Evolutionary conservation across 2,888 invertebrate genomes (phyloP).

Genomic region (Calameuta filiformis): DNA sequence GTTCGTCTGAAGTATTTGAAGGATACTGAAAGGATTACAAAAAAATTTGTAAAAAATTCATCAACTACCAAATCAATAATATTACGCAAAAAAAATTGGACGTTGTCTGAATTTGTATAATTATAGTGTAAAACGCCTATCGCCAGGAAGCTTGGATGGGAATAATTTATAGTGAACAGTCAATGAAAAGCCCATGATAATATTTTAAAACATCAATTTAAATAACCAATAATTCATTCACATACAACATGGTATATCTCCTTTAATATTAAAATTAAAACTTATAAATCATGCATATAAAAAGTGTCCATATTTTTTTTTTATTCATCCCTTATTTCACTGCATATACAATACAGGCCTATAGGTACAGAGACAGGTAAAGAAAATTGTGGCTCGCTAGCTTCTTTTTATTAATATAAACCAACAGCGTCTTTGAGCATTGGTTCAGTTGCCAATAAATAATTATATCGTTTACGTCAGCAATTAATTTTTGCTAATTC

Average conservation of each 20-base stretch:
- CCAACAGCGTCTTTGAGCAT: slow-evolving; percentile 52
- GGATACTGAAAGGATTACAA: no score
- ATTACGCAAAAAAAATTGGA: no score
- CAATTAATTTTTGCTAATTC: slow-evolving; percentile 36
- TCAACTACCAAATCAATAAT: no score
- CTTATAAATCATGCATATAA: slow-evolving; percentile 42
- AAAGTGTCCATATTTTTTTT: slow-evolving; percentile 41
- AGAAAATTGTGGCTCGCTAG: slow-evolving; percentile 36
- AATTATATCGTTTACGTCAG: slow-evolving; percentile 22
- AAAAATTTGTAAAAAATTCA: no score
- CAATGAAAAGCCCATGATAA: slow-evolving; percentile 18
- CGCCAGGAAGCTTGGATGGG: no score
- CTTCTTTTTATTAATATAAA: slow-evolving; percentile 49
- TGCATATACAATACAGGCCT: slow-evolving; percentile 22
- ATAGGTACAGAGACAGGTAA: slow-evolving; percentile 38
- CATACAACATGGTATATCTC: slow-evolving; percentile 39
- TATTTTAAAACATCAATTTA: slow-evolving; percentile 36
- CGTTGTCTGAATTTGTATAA: no score
- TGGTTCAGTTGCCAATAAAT: slow-evolving; percentile 49
- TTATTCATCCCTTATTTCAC: slow-evolving; percentile 31
- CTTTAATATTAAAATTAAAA: slow-evolving; percentile 38
- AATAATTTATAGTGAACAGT: no score
- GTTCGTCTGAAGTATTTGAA: no score
- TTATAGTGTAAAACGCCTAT: no score
- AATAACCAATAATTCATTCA: slow-evolving; percentile 39